Evolutionary conservation across 2,888 invertebrate species (phyloP).

Genomic region (Laspeyria flexula): DNA sequence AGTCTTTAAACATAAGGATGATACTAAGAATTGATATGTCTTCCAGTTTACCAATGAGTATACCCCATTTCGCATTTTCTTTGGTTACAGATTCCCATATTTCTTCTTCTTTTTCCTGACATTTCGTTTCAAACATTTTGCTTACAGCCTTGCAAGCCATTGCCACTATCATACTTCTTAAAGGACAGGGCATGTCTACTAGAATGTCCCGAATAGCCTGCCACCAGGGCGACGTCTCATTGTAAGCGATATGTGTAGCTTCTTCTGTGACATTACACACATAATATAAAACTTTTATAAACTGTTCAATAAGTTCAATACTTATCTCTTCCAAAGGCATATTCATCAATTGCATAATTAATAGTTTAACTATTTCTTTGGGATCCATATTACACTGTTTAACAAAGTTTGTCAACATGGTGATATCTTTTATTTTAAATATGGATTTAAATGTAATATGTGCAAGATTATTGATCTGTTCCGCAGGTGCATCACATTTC

Average conservation of each 20-base stretch:
- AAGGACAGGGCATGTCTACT: slow-evolving; percentile 90
- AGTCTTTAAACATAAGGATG: slow-evolving; percentile 85
- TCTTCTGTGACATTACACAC: slow-evolving; percentile 88
- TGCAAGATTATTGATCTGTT: slow-evolving; percentile 65
- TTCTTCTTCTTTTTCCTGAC: slow-evolving; percentile 84
- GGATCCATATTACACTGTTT: slow-evolving; percentile 74
- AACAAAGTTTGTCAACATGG: slow-evolving; percentile 56
- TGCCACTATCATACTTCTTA: slow-evolving; percentile 93
- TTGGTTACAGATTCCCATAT: slow-evolving; percentile 94
- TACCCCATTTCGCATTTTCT: slow-evolving; percentile 94
- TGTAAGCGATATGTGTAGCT: slow-evolving; percentile 87
- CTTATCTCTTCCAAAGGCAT: slow-evolving; percentile 83
- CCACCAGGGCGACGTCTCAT: slow-evolving; percentile 93
- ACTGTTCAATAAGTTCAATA: slow-evolving; percentile 88
- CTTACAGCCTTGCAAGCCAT: slow-evolving; percentile 93
- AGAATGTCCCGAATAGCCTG: slow-evolving; percentile 90
- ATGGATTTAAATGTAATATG: slow-evolving; percentile 73
- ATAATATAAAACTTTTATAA: slow-evolving; percentile 88
- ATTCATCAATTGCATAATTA: slow-evolving; percentile 90
- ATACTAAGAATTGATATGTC: slow-evolving; percentile 93
- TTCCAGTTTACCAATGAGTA: slow-evolving; percentile 95
- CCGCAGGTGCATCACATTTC: slow-evolving; percentile 62
- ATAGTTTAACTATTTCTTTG: slow-evolving; percentile 89
- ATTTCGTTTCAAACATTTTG: slow-evolving; percentile 71
- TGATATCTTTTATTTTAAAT: slow-evolving; percentile 70